A percentile compares a stretch with the other conserved stretches of the same genome.
Conservation (phyloP, 2,888 invertebrate genomes). For the Pardosa pseudoannulata region DNA sequence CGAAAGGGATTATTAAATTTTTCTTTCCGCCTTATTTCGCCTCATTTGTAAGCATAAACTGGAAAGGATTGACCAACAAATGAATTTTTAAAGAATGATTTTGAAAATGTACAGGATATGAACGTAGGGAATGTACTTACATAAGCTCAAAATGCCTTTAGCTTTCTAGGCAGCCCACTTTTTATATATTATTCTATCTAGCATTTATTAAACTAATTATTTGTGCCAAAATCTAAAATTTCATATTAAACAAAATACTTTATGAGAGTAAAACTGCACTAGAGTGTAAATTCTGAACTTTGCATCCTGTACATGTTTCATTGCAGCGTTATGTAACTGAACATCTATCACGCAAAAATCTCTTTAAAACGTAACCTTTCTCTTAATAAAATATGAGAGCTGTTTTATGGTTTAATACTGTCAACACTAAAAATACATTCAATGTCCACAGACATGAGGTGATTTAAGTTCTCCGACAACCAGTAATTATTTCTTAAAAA, state of each 20-base stretch:
- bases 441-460: neutral
- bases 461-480: neutral
- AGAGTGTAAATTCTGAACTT: neutral
- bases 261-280: neutral
- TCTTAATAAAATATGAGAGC: neutral
- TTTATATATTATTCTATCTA: neutral
- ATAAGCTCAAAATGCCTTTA: slow-evolving; percentile 1
- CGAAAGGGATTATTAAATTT: too few relatives aligned
- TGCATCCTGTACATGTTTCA: neutral
- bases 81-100: too few relatives aligned
- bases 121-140: slow-evolving; percentile 11
- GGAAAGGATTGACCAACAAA: too few relatives aligned
- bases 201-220: neutral
- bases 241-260: neutral
- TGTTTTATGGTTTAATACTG: neutral
- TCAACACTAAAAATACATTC: neutral
- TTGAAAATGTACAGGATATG: neutral
- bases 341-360: neutral
- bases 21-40: too few relatives aligned
- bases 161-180: neutral
- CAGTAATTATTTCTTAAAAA: neutral
- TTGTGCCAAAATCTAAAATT: slow-evolving; percentile 9
- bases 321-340: neutral
- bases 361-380: neutral
- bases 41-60: too few relatives aligned